Evolutionary conservation across 92 coral and sea anemone genomes (phyloP).

Genomic region (Blastomussa wellsi): DNA sequence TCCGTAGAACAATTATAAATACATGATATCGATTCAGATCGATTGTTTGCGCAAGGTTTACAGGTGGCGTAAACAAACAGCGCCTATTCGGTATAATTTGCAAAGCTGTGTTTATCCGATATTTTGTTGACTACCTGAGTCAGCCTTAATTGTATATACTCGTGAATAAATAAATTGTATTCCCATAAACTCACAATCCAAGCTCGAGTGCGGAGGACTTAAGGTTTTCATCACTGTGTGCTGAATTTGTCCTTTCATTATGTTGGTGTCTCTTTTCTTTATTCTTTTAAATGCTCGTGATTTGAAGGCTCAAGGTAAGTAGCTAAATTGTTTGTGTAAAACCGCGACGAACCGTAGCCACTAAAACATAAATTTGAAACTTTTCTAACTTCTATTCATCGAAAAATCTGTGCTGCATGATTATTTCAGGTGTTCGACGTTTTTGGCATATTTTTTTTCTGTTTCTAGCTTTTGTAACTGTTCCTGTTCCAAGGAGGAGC

Average conservation of each 20-base stretch:
- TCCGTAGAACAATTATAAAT: too few species aligned
- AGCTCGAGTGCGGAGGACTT: not conserved
- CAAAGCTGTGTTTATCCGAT: not conserved
- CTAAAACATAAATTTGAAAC: not conserved
- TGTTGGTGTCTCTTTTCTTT: not conserved
- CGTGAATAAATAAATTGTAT: not conserved
- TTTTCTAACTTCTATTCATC: too few species aligned
- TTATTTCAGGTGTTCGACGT: too few species aligned
- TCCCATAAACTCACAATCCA: not conserved
- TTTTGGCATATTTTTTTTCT: too few species aligned
- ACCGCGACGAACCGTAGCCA: not conserved
- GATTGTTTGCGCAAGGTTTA: not conserved
- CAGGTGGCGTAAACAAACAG: not conserved
- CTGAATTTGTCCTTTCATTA: not conserved
- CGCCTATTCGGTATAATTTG: not conserved
- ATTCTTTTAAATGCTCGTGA: not conserved
- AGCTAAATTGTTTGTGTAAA: not conserved
- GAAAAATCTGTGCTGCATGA: too few species aligned
- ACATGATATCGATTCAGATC: too few species aligned
- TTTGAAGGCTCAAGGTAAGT: constrained; percentile 16
- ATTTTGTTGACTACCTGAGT: not conserved
- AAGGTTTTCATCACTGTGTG: not conserved
- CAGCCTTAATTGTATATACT: not conserved
- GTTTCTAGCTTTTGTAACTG: too few species aligned
- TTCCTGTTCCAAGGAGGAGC: too few species aligned